Evolutionary conservation across 1,140 invertebrate genomes (phyloP).

Genomic region (Drosophila varians): DNA sequence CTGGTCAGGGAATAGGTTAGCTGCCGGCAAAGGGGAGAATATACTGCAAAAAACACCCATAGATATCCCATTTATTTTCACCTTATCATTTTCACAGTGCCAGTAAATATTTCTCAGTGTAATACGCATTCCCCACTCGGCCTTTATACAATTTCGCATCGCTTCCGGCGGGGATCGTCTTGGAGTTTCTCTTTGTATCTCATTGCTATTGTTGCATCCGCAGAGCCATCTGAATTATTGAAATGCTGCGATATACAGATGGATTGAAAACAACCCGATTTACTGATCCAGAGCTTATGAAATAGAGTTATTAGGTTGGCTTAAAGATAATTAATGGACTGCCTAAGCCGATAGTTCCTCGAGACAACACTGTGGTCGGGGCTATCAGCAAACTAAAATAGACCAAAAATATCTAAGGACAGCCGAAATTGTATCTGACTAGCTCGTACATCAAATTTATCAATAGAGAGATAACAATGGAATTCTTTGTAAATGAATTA

Average conservation of each 20-base stretch:
- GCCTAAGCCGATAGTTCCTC: conserved; percentile 9
- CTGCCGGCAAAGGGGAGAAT: conserved; percentile 5
- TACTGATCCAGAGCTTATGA: conserved; percentile 25
- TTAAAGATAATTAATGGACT: conserved; percentile 33
- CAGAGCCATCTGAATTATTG: background rate
- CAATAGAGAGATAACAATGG: conserved; percentile 16
- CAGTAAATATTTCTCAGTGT: conserved; percentile 16
- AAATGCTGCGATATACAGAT: background rate
- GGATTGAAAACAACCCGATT: conserved; percentile 15
- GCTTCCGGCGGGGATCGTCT: conserved; percentile 54
- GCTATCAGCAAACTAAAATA: conserved; percentile 22
- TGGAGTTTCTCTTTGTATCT: conserved; percentile 13
- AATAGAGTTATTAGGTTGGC: conserved; percentile 34
- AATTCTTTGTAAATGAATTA: conserved; percentile 40
- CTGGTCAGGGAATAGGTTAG: conserved; percentile 33
- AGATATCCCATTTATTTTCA: background rate
- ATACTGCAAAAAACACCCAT: conserved; percentile 5
- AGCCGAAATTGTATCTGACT: conserved; percentile 28
- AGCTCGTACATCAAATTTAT: conserved; percentile 48
- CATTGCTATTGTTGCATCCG: background rate
- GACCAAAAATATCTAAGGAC: too few species aligned
- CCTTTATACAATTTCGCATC: conserved; percentile 38
- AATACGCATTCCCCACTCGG: conserved; percentile 31
- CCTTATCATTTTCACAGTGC: background rate
- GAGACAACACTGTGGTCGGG: background rate